Evolutionary conservation across 2,797 vertebrate species (phyloP).

Genomic region (Sciurus vulgaris): DNA sequence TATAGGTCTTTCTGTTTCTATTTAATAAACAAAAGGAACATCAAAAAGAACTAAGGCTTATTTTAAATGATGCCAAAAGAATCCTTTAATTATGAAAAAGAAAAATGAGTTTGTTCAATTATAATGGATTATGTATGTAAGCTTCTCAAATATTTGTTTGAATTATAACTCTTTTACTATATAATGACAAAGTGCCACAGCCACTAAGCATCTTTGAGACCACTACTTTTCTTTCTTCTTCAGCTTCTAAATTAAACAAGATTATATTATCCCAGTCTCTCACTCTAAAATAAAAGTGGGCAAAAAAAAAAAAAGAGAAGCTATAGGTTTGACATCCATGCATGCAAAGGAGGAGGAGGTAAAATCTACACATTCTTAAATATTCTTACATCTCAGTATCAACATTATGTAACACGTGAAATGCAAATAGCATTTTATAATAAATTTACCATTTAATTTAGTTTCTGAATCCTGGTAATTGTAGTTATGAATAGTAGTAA

Average conservation of each 20-base stretch:
- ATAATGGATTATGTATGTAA: conserved; percentile 11
- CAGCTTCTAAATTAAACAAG: conserved; percentile 20
- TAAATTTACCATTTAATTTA: background rate
- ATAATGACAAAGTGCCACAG: background rate
- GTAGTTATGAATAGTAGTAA: background rate
- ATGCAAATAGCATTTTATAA: conserved; percentile 17
- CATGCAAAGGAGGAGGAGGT: background rate
- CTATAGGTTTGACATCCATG: background rate
- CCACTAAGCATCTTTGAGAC: background rate
- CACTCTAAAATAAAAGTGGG: background rate
- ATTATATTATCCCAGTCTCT: background rate
- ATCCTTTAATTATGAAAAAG: conserved; percentile 1
- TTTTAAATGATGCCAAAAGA: background rate
- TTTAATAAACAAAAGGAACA: background rate
- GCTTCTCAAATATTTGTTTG: background rate
- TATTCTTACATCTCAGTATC: background rate
- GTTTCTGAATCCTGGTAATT: conserved; percentile 19
- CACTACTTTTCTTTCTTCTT: background rate
- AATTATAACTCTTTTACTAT: conserved; percentile 29
- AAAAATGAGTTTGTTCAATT: background rate
- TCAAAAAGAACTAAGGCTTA: background rate
- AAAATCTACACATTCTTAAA: background rate
- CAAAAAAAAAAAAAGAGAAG: background rate
- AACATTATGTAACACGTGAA: background rate
- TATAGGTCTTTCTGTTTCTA: background rate